A percentile compares a stretch with the other conserved stretches of the same genome.
Conservation (phyloP, 2,888 invertebrate species). For the Dorcus parallelipipedus region DNA sequence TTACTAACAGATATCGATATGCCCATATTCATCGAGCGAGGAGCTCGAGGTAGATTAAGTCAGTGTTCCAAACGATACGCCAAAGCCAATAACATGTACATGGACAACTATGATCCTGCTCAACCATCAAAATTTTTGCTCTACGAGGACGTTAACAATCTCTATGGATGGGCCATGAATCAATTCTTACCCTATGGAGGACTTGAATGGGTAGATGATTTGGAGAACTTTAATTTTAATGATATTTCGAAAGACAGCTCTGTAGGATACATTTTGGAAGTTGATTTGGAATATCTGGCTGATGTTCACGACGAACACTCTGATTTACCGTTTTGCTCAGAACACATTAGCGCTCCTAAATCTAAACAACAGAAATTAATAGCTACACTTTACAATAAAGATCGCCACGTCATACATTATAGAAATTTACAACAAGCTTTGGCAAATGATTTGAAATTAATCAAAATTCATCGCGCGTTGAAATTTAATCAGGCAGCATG, state of each 20-base stretch:
- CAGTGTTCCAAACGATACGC: conserved; percentile 26
- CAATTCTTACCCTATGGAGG: conserved; percentile 17
- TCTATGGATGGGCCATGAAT: conserved; percentile 23
- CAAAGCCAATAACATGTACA: conserved; percentile 36
- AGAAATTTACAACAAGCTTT: neutral
- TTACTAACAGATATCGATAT: conserved; percentile 13
- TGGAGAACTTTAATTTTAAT: conserved; percentile 1
- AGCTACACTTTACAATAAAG: conserved; percentile 1
- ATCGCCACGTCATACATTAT: conserved; percentile 6
- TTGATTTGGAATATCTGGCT: neutral
- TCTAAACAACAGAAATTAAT: conserved; percentile 5
- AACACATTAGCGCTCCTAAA: neutral
- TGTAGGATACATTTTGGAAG: conserved; percentile 2
- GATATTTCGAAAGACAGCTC: neutral
- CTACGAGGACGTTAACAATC: conserved; percentile 24
- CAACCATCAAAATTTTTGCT: conserved; percentile 16
- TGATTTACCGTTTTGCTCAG: neutral
- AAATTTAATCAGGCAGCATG: conserved; percentile 1
- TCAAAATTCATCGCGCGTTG: conserved; percentile 1
- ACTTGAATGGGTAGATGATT: conserved; percentile 14
- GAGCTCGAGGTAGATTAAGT: conserved; percentile 8
- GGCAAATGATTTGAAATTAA: neutral
- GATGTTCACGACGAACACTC: neutral
- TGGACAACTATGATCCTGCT: conserved; percentile 25
- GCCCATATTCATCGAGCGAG: conserved; percentile 14